Conservation (phyloP, 2,888 invertebrate genomes). For the Tolmerus cingulatus region DNA sequence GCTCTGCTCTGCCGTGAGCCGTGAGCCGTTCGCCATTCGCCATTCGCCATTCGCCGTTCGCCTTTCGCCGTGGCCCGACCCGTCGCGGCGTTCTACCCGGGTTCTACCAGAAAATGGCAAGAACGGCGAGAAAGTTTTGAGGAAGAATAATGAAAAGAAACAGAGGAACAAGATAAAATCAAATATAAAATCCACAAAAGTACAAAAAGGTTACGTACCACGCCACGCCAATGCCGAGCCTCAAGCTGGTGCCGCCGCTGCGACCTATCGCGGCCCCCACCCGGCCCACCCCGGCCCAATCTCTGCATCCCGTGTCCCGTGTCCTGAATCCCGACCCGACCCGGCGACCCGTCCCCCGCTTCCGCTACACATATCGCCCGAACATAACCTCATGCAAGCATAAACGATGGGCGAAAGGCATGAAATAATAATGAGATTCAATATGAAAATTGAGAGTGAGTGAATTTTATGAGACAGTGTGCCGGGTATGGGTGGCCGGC, state of each 20-base stretch:
- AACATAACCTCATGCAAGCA: slow-evolving; percentile 40
- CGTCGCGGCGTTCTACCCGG: slow-evolving; percentile 5
- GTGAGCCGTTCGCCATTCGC: background rate
- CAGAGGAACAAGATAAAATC: slow-evolving; percentile 41
- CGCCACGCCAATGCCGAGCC: slow-evolving; percentile 24
- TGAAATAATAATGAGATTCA: slow-evolving; percentile 42
- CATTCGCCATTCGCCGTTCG: background rate
- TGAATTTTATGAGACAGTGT: slow-evolving; percentile 42
- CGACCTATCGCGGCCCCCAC: slow-evolving; percentile 14
- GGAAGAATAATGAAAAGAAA: slow-evolving; percentile 40
- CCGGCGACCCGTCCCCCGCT: background rate
- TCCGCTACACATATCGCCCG: slow-evolving; percentile 26
- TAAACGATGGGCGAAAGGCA: slow-evolving; percentile 41
- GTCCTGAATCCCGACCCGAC: slow-evolving; percentile 14
- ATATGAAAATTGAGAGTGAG: slow-evolving; percentile 43
- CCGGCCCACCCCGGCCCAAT: background rate
- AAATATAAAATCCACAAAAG: slow-evolving; percentile 42
- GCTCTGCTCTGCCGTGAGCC: background rate
- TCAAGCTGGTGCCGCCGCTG: slow-evolving; percentile 16
- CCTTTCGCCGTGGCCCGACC: background rate
- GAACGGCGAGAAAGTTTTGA: slow-evolving; percentile 10
- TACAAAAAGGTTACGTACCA: slow-evolving; percentile 41
- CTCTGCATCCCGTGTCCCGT: slow-evolving; percentile 1
- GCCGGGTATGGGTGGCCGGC: slow-evolving; percentile 4
- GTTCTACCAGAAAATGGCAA: background rate